These are phyloP conservation scores for Busseola fusca DNA, from an alignment of 2,888 invertebrate species.

Conservation along the genomic window DNA sequence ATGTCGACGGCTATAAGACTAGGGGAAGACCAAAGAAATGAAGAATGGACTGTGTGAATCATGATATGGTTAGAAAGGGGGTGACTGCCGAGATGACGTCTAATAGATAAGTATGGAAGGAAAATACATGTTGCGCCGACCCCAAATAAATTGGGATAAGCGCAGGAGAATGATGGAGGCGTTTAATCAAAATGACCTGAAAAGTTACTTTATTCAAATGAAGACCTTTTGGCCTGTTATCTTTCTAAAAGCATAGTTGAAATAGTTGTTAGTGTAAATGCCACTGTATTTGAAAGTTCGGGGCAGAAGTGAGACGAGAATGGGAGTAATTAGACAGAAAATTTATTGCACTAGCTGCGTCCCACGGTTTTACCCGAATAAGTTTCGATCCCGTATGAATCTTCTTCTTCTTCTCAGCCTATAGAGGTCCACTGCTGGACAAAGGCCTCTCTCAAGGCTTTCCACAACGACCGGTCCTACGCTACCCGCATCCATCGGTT, in stretches of 20 bases:
- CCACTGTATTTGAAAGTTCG: not conserved
- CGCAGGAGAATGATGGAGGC: not conserved
- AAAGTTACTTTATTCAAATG: not conserved
- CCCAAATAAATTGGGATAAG: not conserved
- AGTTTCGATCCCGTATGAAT: too few species aligned
- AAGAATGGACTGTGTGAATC: not conserved
- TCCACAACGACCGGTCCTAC: too few species aligned
- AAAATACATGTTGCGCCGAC: not conserved
- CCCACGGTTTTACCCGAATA: too few species aligned
- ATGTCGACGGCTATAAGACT: not conserved
- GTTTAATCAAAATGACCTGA: not conserved
- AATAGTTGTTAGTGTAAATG: not conserved
- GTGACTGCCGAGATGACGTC: not conserved
- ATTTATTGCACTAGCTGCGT: not conserved
- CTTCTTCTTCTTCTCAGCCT: too few species aligned
- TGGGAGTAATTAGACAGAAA: not conserved
- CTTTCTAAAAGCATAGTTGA: not conserved
- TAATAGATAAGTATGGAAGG: not conserved
- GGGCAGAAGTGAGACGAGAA: not conserved
- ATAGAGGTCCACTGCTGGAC: too few species aligned
- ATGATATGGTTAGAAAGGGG: not conserved
- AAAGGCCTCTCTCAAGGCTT: too few species aligned
- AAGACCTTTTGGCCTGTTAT: not conserved
- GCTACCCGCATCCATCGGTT: too few species aligned
- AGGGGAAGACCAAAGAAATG: not conserved